These are phyloP conservation scores for Spheniscus mendiculus DNA, from an alignment of 2,113 vertebrate species.

Conservation along the genomic window DNA sequence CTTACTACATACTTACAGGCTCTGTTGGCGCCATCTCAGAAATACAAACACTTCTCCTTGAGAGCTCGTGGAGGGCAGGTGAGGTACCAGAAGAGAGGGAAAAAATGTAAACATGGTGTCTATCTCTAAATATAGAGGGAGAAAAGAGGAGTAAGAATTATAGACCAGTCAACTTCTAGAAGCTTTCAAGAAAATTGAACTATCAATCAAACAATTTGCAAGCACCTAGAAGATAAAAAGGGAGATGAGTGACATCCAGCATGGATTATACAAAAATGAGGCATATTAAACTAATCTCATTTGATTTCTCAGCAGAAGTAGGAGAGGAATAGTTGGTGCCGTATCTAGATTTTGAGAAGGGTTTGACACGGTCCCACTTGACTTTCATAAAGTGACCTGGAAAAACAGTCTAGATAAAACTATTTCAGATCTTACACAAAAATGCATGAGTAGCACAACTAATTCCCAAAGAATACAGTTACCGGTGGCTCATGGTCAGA, in stretches of 20 bases:
- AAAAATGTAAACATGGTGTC: constrained; percentile 11
- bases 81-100: neutral
- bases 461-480: neutral
- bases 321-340: neutral
- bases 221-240: constrained; percentile 35
- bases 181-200: constrained; percentile 10
- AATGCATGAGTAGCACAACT: neutral
- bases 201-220: constrained; percentile 29
- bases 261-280: neutral
- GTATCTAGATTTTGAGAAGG: neutral
- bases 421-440: neutral
- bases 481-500: neutral
- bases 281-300: neutral
- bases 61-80: constrained; percentile 35
- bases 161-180: constrained; percentile 21
- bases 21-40: neutral
- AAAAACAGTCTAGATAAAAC: neutral
- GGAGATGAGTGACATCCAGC: constrained; percentile 17
- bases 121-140: constrained; percentile 9
- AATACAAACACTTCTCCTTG: constrained; percentile 22
- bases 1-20: neutral
- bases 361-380: neutral
- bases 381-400: neutral
- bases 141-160: constrained; percentile 24
- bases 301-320: neutral